Evolutionary conservation across 1,140 invertebrate species (phyloP).

Genomic region (Druon quercuslanigerum): DNA sequence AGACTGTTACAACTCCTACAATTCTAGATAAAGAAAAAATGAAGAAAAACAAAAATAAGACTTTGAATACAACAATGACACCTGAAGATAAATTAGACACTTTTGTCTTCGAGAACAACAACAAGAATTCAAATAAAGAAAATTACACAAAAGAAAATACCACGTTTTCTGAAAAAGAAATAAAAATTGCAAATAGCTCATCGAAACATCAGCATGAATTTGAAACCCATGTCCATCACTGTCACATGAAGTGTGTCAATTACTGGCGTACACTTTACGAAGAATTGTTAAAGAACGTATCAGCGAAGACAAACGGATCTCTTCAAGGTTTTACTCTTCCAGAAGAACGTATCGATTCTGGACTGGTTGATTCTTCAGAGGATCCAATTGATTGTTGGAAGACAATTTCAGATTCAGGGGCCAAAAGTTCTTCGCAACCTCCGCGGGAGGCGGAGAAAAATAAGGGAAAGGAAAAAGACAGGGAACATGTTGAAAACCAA

Average conservation of each 20-base stretch:
- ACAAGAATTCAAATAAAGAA: neutral
- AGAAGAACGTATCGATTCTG: conserved; percentile 48
- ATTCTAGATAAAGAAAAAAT: neutral
- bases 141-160: neutral
- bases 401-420: neutral
- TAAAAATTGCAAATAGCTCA: neutral
- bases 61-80: neutral
- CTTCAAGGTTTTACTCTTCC: neutral
- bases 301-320: neutral
- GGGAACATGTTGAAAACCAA: neutral
- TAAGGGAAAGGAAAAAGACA: neutral
- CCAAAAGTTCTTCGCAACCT: neutral
- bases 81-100: neutral
- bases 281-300: conserved; percentile 36
- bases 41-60: neutral
- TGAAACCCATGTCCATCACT: conserved; percentile 27
- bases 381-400: conserved; percentile 1
- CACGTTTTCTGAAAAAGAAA: neutral
- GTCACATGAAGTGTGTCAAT: conserved; percentile 38
- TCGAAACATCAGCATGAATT: neutral
- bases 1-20: neutral
- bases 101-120: neutral
- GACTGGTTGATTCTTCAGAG: conserved; percentile 41
- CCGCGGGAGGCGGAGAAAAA: neutral
- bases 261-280: conserved; percentile 45